Evolutionary conservation across 2,113 vertebrate species (phyloP).

Genomic region (Trochalopteron elliotii): DNA sequence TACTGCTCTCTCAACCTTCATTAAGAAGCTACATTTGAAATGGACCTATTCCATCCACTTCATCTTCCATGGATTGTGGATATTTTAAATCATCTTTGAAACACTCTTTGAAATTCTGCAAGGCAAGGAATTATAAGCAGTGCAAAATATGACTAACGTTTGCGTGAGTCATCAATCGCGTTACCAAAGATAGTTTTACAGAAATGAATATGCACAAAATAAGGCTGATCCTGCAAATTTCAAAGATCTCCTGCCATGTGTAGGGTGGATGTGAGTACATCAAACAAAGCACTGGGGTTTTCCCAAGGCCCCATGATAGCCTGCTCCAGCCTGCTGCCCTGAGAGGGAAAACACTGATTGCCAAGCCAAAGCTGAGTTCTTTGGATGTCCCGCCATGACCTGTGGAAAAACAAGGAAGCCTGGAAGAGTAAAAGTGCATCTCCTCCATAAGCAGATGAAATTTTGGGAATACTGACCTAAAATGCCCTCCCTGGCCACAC

Average conservation of each 20-base stretch:
- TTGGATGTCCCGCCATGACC: neutral
- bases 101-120: constrained; percentile 18
- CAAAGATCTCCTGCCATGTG: neutral
- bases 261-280: neutral
- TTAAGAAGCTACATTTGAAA: neutral
- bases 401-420: neutral
- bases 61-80: neutral
- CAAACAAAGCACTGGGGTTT: neutral
- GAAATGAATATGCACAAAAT: constrained; percentile 7
- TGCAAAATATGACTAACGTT: constrained; percentile 10
- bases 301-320: neutral
- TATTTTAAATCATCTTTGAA: constrained; percentile 16
- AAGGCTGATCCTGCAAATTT: constrained; percentile 38
- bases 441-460: neutral
- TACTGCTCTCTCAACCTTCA: neutral
- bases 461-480: neutral
- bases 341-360: neutral
- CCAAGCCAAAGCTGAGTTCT: neutral
- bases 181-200: constrained; percentile 23
- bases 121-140: neutral
- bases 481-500: neutral
- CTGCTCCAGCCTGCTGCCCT: neutral
- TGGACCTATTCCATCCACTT: neutral
- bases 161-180: neutral
- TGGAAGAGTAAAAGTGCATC: neutral